These are phyloP conservation scores for Paracentrotus lividus DNA, from an alignment of 53 echinoderm and acorn worm genomes.

Conservation along the genomic window DNA sequence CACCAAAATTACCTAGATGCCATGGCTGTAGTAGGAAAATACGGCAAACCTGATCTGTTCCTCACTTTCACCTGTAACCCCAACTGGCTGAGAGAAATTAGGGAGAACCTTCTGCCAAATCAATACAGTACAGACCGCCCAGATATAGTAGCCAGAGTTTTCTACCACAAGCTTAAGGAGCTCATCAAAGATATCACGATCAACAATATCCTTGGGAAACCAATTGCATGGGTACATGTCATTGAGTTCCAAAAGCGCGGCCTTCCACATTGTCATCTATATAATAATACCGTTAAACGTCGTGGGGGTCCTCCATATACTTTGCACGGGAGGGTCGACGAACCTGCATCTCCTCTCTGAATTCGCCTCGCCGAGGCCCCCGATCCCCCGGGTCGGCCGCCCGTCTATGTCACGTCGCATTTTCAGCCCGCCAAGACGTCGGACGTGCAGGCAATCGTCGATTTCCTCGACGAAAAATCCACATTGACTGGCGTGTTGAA, in stretches of 20 bases:
- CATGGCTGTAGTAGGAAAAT: constrained; percentile 66
- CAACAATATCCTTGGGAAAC: background rate
- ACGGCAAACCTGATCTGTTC: constrained; percentile 71
- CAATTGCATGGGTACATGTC: constrained; percentile 31
- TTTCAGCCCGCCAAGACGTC: too few species aligned
- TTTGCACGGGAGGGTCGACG: too few species aligned
- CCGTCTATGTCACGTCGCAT: too few species aligned
- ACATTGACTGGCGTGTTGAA: too few species aligned
- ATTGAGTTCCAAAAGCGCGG: constrained; percentile 67
- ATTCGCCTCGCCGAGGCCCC: too few species aligned
- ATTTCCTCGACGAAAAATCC: too few species aligned
- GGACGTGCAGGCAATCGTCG: too few species aligned
- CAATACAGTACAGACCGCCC: constrained; percentile 56
- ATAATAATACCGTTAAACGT: too few species aligned
- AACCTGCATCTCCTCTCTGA: too few species aligned
- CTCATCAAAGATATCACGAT: background rate
- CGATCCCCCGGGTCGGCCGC: too few species aligned
- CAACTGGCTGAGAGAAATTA: constrained; percentile 52
- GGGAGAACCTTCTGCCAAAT: constrained; percentile 41
- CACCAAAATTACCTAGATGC: constrained; percentile 72
- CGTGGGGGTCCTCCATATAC: too few species aligned
- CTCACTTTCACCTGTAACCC: constrained; percentile 74
- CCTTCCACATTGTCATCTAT: constrained; percentile 66
- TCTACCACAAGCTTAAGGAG: constrained; percentile 12
- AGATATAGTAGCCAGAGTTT: constrained; percentile 65